phyloP scores from a whole-genome alignment of 2,113 vertebrate species.

The Pontoporia blainvillei region DNA sequence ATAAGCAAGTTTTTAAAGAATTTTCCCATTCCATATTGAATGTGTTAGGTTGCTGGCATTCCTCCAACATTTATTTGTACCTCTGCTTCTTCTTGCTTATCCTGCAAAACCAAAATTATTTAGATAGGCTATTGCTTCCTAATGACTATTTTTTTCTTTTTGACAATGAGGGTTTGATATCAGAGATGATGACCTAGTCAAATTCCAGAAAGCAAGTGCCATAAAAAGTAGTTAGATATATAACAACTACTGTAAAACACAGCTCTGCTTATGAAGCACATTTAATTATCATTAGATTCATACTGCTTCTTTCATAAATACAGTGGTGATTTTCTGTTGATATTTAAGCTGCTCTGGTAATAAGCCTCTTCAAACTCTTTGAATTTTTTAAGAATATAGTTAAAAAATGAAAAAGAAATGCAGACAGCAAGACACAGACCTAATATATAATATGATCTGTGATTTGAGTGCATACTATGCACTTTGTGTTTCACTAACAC shows the following conservation, averaged over 20 bases:
- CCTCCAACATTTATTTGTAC: conserved; percentile 18
- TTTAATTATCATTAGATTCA: conserved; percentile 8
- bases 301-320: neutral
- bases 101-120: conserved; percentile 38
- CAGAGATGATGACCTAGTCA: conserved; percentile 6
- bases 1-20: neutral
- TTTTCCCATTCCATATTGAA: neutral
- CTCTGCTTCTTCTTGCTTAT: conserved; percentile 37
- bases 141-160: neutral
- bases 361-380: neutral
- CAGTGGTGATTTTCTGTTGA: conserved; percentile 19
- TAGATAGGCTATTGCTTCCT: conserved; percentile 27
- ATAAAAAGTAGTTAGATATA: conserved; percentile 13
- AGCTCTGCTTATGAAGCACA: neutral
- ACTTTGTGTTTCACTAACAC: neutral
- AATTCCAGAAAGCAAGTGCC: conserved; percentile 5
- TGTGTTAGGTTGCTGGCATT: conserved; percentile 7
- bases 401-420: neutral
- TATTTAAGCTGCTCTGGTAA: conserved; percentile 13
- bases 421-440: neutral
- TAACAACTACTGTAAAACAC: neutral
- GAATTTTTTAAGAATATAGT: neutral
- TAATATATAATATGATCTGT: neutral
- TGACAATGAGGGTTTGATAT: neutral
- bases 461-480: neutral